Evolutionary conservation across 23 tunicate species (phyloP).

Genomic region (Botrylloides violaceus): DNA sequence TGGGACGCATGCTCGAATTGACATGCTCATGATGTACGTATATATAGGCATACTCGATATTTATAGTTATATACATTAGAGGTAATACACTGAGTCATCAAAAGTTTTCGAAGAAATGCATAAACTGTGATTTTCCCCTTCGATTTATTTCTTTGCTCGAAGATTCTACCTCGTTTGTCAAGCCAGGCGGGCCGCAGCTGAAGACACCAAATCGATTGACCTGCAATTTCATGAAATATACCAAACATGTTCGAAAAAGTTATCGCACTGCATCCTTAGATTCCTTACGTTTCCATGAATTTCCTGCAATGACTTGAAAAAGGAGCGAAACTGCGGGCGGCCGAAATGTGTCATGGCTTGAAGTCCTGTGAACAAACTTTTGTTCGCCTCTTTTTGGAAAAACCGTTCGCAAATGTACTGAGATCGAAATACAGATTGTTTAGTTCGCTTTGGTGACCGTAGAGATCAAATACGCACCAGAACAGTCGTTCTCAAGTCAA

Average conservation of each 20-base stretch:
- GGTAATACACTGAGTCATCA: no score
- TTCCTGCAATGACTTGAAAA: conserved; percentile 65
- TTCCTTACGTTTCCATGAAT: conserved; percentile 52
- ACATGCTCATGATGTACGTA: no score
- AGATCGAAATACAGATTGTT: not conserved
- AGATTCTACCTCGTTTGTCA: conserved; percentile 90
- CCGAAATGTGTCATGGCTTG: conserved; percentile 94
- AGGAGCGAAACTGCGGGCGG: conserved; percentile 80
- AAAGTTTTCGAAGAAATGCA: conserved; percentile 95
- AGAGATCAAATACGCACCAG: conserved; percentile 38
- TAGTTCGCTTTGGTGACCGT: no score
- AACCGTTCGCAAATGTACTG: conserved; percentile 89
- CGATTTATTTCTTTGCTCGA: conserved; percentile 65
- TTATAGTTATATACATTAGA: no score
- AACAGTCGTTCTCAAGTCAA: conserved; percentile 89
- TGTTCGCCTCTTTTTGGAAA: conserved; percentile 76
- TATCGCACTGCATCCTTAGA: not conserved
- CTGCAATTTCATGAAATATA: conserved; percentile 17
- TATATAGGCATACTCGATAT: no score
- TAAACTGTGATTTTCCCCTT: conserved; percentile 75
- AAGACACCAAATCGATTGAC: conserved; percentile 84
- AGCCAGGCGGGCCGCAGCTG: conserved; percentile 95
- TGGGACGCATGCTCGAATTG: no score
- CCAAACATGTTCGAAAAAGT: not conserved
- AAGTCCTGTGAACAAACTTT: conserved; percentile 96